phyloP scores from a whole-genome alignment of 2,797 vertebrate species.

The Malurus leucopterus region DNA sequence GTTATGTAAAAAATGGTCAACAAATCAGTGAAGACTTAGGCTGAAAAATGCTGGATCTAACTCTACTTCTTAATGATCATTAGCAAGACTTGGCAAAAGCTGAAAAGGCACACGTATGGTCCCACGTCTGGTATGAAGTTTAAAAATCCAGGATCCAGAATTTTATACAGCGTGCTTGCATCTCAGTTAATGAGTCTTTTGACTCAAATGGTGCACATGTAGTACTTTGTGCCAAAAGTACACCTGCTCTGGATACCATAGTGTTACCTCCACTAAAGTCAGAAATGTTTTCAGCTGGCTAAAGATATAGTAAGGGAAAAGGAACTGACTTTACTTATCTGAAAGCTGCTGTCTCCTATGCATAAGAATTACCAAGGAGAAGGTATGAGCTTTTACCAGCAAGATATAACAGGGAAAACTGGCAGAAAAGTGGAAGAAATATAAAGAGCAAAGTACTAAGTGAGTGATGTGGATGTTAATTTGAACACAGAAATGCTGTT shows the following conservation, averaged over 20 bases:
- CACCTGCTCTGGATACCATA: accelerated
- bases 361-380: not conserved
- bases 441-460: not conserved
- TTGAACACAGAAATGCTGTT: not conserved
- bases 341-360: not conserved
- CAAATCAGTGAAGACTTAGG: not conserved
- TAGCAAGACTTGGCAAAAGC: not conserved
- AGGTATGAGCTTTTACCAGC: not conserved
- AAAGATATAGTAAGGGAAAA: not conserved
- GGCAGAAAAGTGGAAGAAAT: not conserved
- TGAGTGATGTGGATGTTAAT: not conserved
- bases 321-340: not conserved
- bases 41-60: not conserved
- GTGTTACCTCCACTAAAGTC: not conserved
- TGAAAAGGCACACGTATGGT: not conserved
- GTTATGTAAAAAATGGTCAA: not conserved
- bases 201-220: not conserved
- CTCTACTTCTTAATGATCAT: not conserved
- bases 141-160: not conserved
- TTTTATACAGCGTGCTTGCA: not conserved
- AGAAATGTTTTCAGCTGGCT: not conserved
- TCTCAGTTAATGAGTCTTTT: not conserved
- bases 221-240: not conserved
- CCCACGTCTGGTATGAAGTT: not conserved
- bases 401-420: not conserved